Percentiles rank a stretch among this genome's conserved stretches.
Conservation (phyloP, 2,888 invertebrate species). For the Meandrusa payeni region DNA sequence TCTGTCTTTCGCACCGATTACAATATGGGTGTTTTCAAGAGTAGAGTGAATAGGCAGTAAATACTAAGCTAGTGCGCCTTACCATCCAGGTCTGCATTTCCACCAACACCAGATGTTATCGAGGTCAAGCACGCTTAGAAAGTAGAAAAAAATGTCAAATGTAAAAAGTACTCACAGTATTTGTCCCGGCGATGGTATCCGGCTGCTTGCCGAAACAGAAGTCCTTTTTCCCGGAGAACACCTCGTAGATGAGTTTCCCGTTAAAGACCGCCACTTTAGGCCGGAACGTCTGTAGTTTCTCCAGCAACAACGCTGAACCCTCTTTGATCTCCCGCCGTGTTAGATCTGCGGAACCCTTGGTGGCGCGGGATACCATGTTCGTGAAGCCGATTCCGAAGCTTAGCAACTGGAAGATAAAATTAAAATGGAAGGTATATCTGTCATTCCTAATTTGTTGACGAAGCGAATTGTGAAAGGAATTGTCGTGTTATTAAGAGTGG, state of each 20-base stretch:
- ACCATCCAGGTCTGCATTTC: no score
- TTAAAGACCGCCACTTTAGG: constrained; percentile 89
- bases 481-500: no score
- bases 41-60: no score
- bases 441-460: no score
- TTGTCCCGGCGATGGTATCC: constrained; percentile 94
- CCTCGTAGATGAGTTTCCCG: constrained; percentile 99
- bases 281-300: constrained; percentile 94
- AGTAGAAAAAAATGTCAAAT: no score
- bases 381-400: constrained; percentile 98
- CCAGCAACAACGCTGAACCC: constrained; percentile 92
- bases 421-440: no score
- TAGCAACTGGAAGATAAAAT: constrained; percentile 76
- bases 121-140: no score
- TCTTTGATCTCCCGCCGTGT: constrained; percentile 96
- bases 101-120: no score
- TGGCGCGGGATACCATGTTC: constrained; percentile 97
- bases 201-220: constrained; percentile 98
- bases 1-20: no score
- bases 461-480: no score
- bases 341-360: constrained; percentile 97
- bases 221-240: constrained; percentile 98
- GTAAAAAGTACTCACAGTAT: constrained; percentile 89
- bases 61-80: no score
- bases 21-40: no score